Conservation (phyloP, 2,113 vertebrate species). For the Suricata suricatta region DNA sequence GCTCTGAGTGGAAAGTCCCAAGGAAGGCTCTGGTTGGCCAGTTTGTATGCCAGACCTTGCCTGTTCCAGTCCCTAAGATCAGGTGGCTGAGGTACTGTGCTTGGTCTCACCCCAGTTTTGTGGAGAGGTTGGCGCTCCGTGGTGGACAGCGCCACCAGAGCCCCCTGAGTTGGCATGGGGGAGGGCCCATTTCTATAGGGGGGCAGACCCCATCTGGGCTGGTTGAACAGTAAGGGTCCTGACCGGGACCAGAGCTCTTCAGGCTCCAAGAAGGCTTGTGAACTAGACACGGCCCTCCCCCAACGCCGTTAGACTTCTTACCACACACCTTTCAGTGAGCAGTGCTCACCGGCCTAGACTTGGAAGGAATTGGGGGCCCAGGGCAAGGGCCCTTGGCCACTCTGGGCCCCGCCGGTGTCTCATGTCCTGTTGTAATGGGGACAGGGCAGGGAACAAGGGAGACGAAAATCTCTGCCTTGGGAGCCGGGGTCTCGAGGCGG, state of each 20-base stretch:
- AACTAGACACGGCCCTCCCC: background rate
- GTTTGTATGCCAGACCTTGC: background rate
- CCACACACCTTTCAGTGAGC: background rate
- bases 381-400: background rate
- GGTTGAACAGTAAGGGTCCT: background rate
- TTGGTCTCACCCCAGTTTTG: background rate
- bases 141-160: background rate
- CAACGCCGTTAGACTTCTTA: background rate
- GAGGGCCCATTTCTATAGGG: background rate
- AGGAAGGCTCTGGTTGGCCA: background rate
- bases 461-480: background rate
- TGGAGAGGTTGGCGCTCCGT: background rate
- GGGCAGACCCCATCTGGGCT: background rate
- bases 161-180: background rate
- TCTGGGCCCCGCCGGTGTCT: background rate
- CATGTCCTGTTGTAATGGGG: background rate
- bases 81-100: background rate
- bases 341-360: background rate
- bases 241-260: background rate
- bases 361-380: background rate
- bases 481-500: background rate
- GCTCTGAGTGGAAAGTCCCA: background rate
- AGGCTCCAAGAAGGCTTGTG: too few relatives aligned
- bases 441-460: background rate
- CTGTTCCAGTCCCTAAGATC: background rate